A percentile compares a stretch with the other conserved stretches of the same genome.
Evolutionary conservation across 2,888 invertebrate genomes (phyloP).

Genomic region (Eilema sororculum): DNA sequence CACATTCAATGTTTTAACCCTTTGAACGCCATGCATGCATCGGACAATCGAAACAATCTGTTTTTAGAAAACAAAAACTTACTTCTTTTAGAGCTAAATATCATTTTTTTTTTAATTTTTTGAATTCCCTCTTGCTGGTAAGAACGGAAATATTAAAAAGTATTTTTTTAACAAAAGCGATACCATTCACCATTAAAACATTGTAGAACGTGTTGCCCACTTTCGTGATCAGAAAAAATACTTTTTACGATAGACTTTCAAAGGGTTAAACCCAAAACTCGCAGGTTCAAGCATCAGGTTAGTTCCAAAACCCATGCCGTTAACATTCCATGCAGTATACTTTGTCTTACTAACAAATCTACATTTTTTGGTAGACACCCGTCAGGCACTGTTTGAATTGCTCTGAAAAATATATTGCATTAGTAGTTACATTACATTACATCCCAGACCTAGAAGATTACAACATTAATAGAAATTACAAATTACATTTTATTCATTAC

Average conservation of each 20-base stretch:
- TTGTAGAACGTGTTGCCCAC: no score
- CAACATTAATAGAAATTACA: slow-evolving; percentile 21
- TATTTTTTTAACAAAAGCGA: no score
- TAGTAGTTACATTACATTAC: slow-evolving; percentile 53
- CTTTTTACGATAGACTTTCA: slow-evolving; percentile 4
- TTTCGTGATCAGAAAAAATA: no score
- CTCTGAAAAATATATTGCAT: slow-evolving; percentile 79
- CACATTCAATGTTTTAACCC: background rate
- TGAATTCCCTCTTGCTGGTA: no score
- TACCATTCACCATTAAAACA: no score
- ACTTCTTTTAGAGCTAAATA: background rate
- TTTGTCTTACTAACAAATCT: slow-evolving; percentile 85
- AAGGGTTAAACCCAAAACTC: slow-evolving; percentile 21
- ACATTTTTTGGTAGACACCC: slow-evolving; percentile 86
- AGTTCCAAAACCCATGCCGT: slow-evolving; percentile 44
- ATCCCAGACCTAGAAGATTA: slow-evolving; percentile 31
- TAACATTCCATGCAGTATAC: slow-evolving; percentile 72
- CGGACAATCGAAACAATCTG: background rate
- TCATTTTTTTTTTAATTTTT: no score
- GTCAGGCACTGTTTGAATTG: slow-evolving; percentile 84
- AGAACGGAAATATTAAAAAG: no score
- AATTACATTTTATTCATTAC: slow-evolving; percentile 44
- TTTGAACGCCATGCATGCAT: slow-evolving; percentile 2
- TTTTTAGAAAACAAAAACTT: background rate
- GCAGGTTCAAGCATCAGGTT: slow-evolving; percentile 33